Evolutionary conservation across 1,140 invertebrate species (phyloP).

Genomic region (Drosophila sp.): DNA sequence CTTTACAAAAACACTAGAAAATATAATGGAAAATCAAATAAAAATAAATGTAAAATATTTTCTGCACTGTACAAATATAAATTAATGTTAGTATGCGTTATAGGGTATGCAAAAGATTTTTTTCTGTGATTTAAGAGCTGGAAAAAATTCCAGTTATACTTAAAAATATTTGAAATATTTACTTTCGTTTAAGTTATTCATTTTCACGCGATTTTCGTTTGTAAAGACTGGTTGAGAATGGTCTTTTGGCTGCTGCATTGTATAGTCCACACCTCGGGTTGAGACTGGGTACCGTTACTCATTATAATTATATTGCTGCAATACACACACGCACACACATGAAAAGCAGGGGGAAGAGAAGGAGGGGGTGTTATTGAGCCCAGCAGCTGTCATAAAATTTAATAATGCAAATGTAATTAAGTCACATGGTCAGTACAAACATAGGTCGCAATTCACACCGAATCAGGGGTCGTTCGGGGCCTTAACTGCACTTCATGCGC

Average conservation of each 20-base stretch:
- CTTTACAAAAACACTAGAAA: too few relatives aligned
- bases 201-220: neutral
- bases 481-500: neutral
- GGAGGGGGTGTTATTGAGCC: conserved; percentile 52
- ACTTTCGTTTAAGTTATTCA: neutral
- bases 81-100: too few relatives aligned
- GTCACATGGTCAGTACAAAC: conserved; percentile 48
- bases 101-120: too few relatives aligned
- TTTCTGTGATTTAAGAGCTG: too few relatives aligned
- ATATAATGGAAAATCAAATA: too few relatives aligned
- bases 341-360: too few relatives aligned
- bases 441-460: conserved; percentile 22
- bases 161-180: neutral
- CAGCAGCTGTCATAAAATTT: conserved; percentile 78
- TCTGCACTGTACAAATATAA: too few relatives aligned
- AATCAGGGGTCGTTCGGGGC: conserved; percentile 5
- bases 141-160: too few relatives aligned
- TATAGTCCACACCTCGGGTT: conserved; percentile 11
- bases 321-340: neutral
- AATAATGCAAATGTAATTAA: conserved; percentile 83
- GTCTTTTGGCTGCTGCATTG: conserved; percentile 27
- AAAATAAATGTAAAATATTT: too few relatives aligned
- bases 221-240: conserved; percentile 2
- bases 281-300: conserved; percentile 20
- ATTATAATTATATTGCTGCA: conserved; percentile 34